Base-by-base conservation (phyloP, 2,888 invertebrate genomes). In the Incurvaria masculella region DNA sequence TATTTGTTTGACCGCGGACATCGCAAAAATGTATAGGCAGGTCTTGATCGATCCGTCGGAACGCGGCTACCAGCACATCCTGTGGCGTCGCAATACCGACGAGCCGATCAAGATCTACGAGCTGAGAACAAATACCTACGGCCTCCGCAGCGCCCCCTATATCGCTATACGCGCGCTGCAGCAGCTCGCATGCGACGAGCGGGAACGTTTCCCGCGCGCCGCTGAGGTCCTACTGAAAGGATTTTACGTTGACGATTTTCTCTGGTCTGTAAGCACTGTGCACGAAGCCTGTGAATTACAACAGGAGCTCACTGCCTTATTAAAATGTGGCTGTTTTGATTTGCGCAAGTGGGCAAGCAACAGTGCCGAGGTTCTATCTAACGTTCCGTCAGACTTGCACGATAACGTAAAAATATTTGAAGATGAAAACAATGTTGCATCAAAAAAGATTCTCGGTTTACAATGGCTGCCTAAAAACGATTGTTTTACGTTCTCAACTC, bases 291-390 rank as follows among this genome's bases (percentile, higher is more conserved):
- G 33, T 2, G 11, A 42, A 14, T 14, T 56, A 18, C 41, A 48
- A 41, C 44, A 53, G 41, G 53, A 57, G 41, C 33, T 55, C 6
- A 50, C 51, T 1, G 27, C 18, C 1, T 38, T 60, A 16, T 46
- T 57, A 16, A 51, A 45, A 21, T 40, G 49, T 11, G 59, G 55
- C 19, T 56, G 58, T 10, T 57, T 60, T 46, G 47, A 51, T 6
- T 49, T 60, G 4, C 48, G 58, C 11, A 53, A 59, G 47, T 51
- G 51, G 49, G 49, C 51, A 20, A 49, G 44, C 6, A 53, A 50
- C 18, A 39, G 41, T 21, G 6, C 21, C 2, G 27, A 46, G 10
- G 19, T 48, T 21, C 20, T 48, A 4, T 17, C 42, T 11, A 18
- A 39, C 14, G 4, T 51, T 17, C 40, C 50, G 21, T 18, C 45